These are phyloP conservation scores for Dryocosmus kuriphilus DNA, from an alignment of 2,888 invertebrate genomes.

Conservation along the genomic window DNA sequence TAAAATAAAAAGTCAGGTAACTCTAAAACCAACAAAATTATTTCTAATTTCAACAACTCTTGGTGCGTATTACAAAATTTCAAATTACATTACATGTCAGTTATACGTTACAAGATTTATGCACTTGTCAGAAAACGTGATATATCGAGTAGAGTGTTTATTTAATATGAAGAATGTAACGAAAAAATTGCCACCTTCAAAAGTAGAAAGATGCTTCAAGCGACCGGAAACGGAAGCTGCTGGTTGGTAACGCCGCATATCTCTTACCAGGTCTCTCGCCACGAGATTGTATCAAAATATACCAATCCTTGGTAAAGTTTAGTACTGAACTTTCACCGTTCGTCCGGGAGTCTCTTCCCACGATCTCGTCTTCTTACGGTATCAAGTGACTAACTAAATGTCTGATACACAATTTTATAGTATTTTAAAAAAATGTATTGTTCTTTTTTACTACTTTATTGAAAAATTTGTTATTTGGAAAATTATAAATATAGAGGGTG, in stretches of 20 bases:
- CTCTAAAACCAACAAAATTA: not conserved
- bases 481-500: too few species aligned
- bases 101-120: not conserved
- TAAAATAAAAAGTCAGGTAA: not conserved
- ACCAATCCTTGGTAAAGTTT: slow-evolving; percentile 57
- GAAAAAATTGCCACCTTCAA: slow-evolving; percentile 23
- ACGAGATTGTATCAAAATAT: slow-evolving; percentile 60
- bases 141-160: not conserved
- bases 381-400: slow-evolving; percentile 36
- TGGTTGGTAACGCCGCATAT: slow-evolving; percentile 45
- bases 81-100: not conserved
- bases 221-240: slow-evolving; percentile 57
- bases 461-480: not conserved
- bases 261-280: slow-evolving; percentile 47
- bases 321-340: slow-evolving; percentile 63
- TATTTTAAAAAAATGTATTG: slow-evolving; percentile 4
- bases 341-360: slow-evolving; percentile 54
- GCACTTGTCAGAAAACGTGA: not conserved
- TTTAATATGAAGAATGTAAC: not conserved
- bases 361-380: slow-evolving; percentile 51
- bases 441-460: not conserved
- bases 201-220: slow-evolving; percentile 42
- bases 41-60: not conserved
- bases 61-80: not conserved
- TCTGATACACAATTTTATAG: slow-evolving; percentile 26